Base-by-base conservation (phyloP, 2,113 vertebrate genomes). In the Cairina moschata region DNA sequence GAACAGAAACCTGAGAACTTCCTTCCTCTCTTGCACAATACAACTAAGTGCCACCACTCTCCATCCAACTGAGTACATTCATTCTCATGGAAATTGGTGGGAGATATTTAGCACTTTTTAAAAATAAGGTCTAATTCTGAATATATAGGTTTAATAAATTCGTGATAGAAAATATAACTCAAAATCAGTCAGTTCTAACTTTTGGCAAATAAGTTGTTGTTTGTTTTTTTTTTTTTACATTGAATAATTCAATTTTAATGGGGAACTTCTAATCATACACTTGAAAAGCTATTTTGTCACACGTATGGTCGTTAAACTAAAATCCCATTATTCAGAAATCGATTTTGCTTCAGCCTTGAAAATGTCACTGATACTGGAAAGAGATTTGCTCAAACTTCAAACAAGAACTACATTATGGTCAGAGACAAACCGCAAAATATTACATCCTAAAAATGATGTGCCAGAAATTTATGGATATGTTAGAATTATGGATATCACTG, bases 1-100 rank as follows among this genome's bases (percentile, higher is more conserved):
- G 55, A 94, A 86, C 36, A 91, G 82, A 87, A 88, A 87, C 36
- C 72, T 21, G 56, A 93, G 91, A 93, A 94, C 76, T 90, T 90
- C 12, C 59, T 93, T 80, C 78, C 79, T 86, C 28, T 63, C n/a
- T 74, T 71, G 55, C 36, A 86, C 87, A 90, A 8, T 44, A 59
- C 40, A 77, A 36, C 29, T 31, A 29, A 26, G 67, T 78, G 32
- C 38, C 32, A 80, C 36, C 75, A 80, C 10, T n/a, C 31, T 77
- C 67, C 50, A 74, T 32, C 55, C 65, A 77, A 0, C 46, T 5
- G 11, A 83, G 65, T 44, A 74, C 26, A 29, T 92, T 79, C 55
- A 55, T 58, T 85, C 50, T 69, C 60, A 69, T 1, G 55, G 29
- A 91, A 74, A 94, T 63, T 1, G 0, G 32, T n/a, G 44, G 26